Evolutionary conservation across 2,113 vertebrate species (phyloP).

Genomic region (Tragulus kanchil): DNA sequence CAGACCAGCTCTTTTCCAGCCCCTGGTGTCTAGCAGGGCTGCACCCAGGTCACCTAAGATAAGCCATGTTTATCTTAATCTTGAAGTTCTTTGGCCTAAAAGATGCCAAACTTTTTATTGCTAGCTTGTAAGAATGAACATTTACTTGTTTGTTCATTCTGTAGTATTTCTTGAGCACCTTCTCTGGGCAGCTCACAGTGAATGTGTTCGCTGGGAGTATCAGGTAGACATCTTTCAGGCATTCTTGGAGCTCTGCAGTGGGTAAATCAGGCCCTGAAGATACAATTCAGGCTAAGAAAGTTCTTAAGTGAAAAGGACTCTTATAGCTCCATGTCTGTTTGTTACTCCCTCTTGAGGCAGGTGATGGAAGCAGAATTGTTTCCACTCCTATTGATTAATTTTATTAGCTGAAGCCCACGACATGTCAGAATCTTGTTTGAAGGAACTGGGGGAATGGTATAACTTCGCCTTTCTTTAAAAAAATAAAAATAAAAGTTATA

Average conservation of each 20-base stretch:
- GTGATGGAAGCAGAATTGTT: background rate
- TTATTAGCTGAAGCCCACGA: background rate
- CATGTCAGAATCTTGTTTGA: background rate
- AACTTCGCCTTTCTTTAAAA: background rate
- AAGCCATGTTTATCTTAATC: background rate
- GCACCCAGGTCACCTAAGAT: background rate
- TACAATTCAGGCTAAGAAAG: background rate
- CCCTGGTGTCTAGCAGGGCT: background rate
- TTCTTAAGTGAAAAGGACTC: background rate
- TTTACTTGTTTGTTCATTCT: background rate
- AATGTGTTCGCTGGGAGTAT: background rate
- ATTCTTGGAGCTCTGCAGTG: background rate
- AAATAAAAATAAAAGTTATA: background rate
- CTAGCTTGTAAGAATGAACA: background rate
- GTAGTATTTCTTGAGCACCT: background rate
- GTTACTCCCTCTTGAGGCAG: background rate
- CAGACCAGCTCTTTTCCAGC: background rate
- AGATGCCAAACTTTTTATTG: background rate
- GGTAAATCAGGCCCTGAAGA: background rate
- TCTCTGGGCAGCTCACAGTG: background rate
- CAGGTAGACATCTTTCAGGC: background rate
- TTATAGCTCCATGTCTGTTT: background rate
- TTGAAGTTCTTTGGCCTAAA: background rate
- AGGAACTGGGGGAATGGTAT: background rate
- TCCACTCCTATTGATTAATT: background rate